Base-by-base conservation (phyloP, 2,113 vertebrate species). In the Syngnathus scovelli region DNA sequence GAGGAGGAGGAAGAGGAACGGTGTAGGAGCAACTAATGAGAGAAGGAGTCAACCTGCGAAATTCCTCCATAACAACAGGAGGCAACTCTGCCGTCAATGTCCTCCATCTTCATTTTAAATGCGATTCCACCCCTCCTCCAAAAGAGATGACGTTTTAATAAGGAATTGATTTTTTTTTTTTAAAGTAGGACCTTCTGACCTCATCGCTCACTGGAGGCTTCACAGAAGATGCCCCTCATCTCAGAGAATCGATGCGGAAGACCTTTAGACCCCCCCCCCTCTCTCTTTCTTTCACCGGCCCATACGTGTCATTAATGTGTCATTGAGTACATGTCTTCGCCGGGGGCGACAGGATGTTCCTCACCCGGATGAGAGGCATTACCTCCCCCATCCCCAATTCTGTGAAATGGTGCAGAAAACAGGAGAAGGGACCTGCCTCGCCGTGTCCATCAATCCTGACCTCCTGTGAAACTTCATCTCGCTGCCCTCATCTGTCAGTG, bases 81-180 rank as follows among this genome's bases (percentile, higher is more conserved):
- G 69, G 78, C 63, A 80, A 74, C 81, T 86, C 63, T 77, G 85
- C 85, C 74, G 78, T 83, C 77, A 86, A 76, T 41, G 72, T 86
- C 72, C 68, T 90, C 73, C 63, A 80, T 92, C 87, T 89, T 91
- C 89, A 87, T 89, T 76, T 33, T 74, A 66, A 80, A 55, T 11
- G 21, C 69, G 1, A 56, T 81, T 75, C 69, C 64, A 56, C 61
- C 71, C 75, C 66, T 64, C 67, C 70, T 72, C 61, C 56, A 68
- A 72, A 71, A 59, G 62, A 48, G 46, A 87, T 87, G 87, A 89
- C 81, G 79, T 82, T 85, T 84, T 90, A 90, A 92, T 91, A 88
- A 82, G 86, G 49, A 84, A 92, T 92, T 87, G 90, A 92, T 91
- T 90, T 89, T 87, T 89, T 87, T 89, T 63, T 69, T 77, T 81